A percentile compares a stretch with the other conserved stretches of the same genome.
These are phyloP conservation scores for Amblyopsis rosae DNA, from an alignment of 2,113 vertebrate genomes.

Conservation along the genomic window DNA sequence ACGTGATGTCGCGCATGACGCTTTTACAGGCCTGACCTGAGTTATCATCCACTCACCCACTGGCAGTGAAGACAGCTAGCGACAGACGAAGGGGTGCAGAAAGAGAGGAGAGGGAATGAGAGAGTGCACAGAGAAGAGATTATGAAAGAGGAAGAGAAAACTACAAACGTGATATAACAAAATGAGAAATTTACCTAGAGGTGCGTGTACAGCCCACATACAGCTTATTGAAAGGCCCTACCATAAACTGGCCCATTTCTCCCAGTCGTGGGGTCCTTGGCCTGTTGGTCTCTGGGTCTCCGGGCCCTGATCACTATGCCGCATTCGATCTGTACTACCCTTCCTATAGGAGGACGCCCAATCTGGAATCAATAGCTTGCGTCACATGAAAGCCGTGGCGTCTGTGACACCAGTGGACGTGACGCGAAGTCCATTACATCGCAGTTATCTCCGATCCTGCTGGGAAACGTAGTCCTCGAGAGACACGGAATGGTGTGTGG, in stretches of 20 bases:
- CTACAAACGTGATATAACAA: slow-evolving; percentile 55
- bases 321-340: slow-evolving; percentile 30
- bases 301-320: slow-evolving; percentile 21
- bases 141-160: slow-evolving; percentile 41
- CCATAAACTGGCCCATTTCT: slow-evolving; percentile 23
- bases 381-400: slow-evolving; percentile 51
- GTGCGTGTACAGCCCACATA: slow-evolving; percentile 32
- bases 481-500: slow-evolving; percentile 39
- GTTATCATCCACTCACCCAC: slow-evolving; percentile 49
- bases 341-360: slow-evolving; percentile 40
- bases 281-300: slow-evolving; percentile 37
- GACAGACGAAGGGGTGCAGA: slow-evolving; percentile 18
- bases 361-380: slow-evolving; percentile 68
- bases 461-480: slow-evolving; percentile 41
- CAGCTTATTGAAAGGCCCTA: slow-evolving; percentile 20
- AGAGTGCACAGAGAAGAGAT: background rate
- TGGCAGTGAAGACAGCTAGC: slow-evolving; percentile 12
- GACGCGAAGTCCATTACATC: slow-evolving; percentile 69
- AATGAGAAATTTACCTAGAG: slow-evolving; percentile 61
- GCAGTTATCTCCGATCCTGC: slow-evolving; percentile 64
- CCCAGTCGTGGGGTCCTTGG: slow-evolving; percentile 36
- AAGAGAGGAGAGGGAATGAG: slow-evolving; percentile 16
- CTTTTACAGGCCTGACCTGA: slow-evolving; percentile 68
- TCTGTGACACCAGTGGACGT: slow-evolving; percentile 58
- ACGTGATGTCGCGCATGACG: slow-evolving; percentile 38